Conservation (phyloP, 2,797 vertebrate species). For the Crotalus adamanteus region DNA sequence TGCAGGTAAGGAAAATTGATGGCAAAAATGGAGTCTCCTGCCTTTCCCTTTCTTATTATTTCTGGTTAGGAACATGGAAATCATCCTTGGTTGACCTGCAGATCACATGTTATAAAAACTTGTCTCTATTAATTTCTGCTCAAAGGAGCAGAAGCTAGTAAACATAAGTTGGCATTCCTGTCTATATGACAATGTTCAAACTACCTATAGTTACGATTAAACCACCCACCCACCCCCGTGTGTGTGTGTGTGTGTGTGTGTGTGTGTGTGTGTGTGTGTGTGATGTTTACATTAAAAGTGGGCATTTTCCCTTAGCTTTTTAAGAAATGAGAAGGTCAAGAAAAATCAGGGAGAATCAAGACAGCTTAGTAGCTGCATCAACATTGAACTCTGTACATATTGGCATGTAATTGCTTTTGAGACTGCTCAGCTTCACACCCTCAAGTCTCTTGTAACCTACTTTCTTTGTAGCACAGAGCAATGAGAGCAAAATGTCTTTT, state of each 20-base stretch:
- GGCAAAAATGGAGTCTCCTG: neutral
- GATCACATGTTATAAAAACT: neutral
- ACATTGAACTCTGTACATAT: neutral
- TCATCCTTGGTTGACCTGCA: neutral
- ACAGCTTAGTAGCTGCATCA: neutral
- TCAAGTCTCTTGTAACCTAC: constrained; percentile 25
- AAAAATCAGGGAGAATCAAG: neutral
- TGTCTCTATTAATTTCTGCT: neutral
- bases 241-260: neutral
- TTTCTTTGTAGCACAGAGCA: constrained; percentile 12
- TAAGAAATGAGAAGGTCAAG: neutral
- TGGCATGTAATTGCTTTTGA: neutral
- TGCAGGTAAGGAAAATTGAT: neutral
- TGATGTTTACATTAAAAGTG: neutral
- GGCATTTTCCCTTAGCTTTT: neutral
- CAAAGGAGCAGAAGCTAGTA: neutral
- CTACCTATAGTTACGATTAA: neutral
- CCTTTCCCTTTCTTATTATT: neutral
- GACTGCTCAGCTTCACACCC: neutral
- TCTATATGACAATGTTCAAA: neutral
- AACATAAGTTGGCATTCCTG: neutral
- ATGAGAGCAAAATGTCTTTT: neutral
- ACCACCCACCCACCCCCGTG: neutral
- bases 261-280: neutral
- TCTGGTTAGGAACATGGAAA: neutral